phyloP scores from a whole-genome alignment of 2,888 invertebrate species.

The Leptopilina drosophilae region DNA sequence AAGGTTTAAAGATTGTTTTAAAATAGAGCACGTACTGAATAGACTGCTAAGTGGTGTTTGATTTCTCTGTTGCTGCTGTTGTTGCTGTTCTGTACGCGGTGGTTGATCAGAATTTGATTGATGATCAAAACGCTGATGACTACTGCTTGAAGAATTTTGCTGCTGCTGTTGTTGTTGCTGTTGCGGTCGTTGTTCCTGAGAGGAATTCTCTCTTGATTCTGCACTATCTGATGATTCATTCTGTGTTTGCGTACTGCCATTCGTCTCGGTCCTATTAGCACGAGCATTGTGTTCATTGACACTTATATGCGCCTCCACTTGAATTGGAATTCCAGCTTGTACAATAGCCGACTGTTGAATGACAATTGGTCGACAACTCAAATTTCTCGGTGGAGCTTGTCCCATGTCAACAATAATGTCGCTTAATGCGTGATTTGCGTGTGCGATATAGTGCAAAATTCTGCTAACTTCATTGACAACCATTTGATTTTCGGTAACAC shows the following conservation, averaged over 20 bases:
- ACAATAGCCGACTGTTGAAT: slow-evolving; percentile 84
- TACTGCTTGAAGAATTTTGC: slow-evolving; percentile 53
- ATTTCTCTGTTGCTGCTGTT: slow-evolving; percentile 45
- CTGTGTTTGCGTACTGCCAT: slow-evolving; percentile 57
- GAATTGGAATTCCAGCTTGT: slow-evolving; percentile 83
- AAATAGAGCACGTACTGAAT: slow-evolving; percentile 16
- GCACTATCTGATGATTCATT: slow-evolving; percentile 52
- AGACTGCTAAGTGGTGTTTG: slow-evolving; percentile 57
- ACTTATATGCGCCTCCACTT: slow-evolving; percentile 78
- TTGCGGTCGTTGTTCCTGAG: slow-evolving; percentile 52
- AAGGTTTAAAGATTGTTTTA: not conserved
- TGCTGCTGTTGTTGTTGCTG: slow-evolving; percentile 44
- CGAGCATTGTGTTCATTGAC: slow-evolving; percentile 64
- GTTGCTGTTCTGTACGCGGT: slow-evolving; percentile 53
- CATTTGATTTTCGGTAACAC: slow-evolving; percentile 80
- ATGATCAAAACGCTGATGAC: slow-evolving; percentile 53
- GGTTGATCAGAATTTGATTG: slow-evolving; percentile 52
- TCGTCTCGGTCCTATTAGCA: slow-evolving; percentile 62
- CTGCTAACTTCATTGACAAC: slow-evolving; percentile 87
- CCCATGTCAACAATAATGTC: slow-evolving; percentile 88
- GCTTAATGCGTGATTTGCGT: slow-evolving; percentile 92
- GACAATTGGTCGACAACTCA: slow-evolving; percentile 85
- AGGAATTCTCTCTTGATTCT: slow-evolving; percentile 45
- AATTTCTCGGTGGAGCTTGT: slow-evolving; percentile 83
- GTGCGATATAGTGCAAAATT: slow-evolving; percentile 90